Conservation (phyloP, 2,113 vertebrate species). For the Scophthalmus maximus region DNA sequence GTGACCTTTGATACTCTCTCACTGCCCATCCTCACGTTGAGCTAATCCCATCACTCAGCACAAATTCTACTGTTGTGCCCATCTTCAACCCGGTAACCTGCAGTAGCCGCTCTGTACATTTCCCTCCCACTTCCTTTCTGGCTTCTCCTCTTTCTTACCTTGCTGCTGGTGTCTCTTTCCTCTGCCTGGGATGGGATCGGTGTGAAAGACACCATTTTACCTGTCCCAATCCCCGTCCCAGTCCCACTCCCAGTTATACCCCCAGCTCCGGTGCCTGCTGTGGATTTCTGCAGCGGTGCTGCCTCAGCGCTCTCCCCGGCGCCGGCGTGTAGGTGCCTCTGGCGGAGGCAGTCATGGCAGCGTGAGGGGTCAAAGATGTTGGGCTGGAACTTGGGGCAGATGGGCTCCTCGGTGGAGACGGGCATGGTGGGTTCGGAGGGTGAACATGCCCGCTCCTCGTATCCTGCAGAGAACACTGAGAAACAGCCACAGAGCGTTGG, state of each 20-base stretch:
- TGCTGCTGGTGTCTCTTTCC: conserved; percentile 74
- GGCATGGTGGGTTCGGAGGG: conserved; percentile 79
- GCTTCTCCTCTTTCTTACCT: conserved; percentile 65
- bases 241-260: conserved; percentile 6
- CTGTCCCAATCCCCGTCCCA: conserved; percentile 7
- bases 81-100: too few relatives aligned
- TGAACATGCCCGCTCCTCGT: conserved; percentile 52
- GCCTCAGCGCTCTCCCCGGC: conserved; percentile 37
- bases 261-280: conserved; percentile 1
- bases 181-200: conserved; percentile 64
- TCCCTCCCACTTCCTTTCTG: not conserved
- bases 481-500: not conserved
- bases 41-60: conserved; percentile 50
- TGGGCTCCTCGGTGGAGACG: conserved; percentile 64
- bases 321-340: conserved; percentile 79
- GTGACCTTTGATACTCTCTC: conserved; percentile 30
- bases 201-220: conserved; percentile 46
- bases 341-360: conserved; percentile 87
- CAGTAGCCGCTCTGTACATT: too few relatives aligned
- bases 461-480: conserved; percentile 45
- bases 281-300: conserved; percentile 33
- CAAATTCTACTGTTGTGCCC: too few relatives aligned
- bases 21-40: too few relatives aligned
- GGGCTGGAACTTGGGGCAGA: conserved; percentile 86
- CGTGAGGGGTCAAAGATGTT: conserved; percentile 87